Conservation (phyloP, 1,140 invertebrate species). For the Akabosia matsudoensis region DNA sequence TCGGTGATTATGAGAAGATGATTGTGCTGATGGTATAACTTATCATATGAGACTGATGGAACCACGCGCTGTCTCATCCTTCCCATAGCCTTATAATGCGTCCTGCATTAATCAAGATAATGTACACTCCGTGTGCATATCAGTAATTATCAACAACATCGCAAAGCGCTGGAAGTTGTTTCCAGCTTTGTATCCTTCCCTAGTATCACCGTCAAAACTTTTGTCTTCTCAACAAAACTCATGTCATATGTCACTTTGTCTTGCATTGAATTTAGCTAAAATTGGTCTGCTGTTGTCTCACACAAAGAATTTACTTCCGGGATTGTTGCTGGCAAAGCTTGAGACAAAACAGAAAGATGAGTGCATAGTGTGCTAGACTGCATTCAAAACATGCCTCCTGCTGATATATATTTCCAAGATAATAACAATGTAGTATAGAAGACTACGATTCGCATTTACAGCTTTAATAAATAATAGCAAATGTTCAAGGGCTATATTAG, state of each 20-base stretch:
- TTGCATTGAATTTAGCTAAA: neutral
- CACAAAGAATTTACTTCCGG: neutral
- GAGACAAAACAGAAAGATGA: neutral
- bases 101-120: conserved; percentile 7
- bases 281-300: neutral
- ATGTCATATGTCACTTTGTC: conserved; percentile 7
- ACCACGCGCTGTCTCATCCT: neutral
- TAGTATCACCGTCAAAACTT: neutral
- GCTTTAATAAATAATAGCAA: too few relatives aligned
- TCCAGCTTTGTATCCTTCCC: neutral
- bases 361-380: neutral
- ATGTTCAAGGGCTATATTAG: too few relatives aligned
- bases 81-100: too few relatives aligned
- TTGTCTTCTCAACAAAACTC: neutral
- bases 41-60: too few relatives aligned
- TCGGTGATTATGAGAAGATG: too few relatives aligned
- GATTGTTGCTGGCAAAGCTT: neutral
- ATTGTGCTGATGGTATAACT: too few relatives aligned
- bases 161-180: too few relatives aligned
- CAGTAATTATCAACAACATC: neutral
- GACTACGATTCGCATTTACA: too few relatives aligned
- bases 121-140: neutral
- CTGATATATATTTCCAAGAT: too few relatives aligned
- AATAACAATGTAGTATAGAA: too few relatives aligned
- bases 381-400: neutral